These are phyloP conservation scores for Camelus dromedarius DNA, from an alignment of 2,113 vertebrate genomes.

Conservation along the genomic window DNA sequence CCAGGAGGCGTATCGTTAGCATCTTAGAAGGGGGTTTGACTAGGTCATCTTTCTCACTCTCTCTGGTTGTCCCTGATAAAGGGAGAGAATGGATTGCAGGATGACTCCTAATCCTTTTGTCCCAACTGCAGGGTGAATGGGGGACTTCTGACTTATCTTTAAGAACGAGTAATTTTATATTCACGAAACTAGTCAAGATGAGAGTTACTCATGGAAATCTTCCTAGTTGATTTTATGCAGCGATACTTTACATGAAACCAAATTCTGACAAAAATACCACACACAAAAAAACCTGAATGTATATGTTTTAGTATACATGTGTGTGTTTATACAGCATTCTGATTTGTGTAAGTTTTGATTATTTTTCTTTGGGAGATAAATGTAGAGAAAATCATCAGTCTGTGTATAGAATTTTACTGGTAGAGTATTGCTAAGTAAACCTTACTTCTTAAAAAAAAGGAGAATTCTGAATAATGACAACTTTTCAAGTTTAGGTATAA, in stretches of 20 bases:
- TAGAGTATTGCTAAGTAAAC: background rate
- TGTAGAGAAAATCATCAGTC: background rate
- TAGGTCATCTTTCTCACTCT: conserved; percentile 1
- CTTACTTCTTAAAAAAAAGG: background rate
- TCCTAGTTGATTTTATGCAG: background rate
- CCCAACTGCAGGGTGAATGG: background rate
- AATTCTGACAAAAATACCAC: background rate
- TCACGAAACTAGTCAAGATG: background rate
- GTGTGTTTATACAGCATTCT: background rate
- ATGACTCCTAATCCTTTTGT: background rate
- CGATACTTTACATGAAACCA: background rate
- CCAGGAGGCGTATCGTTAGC: background rate
- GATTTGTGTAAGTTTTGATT: background rate
- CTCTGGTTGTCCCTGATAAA: background rate
- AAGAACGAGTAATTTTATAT: background rate
- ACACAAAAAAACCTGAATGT: background rate
- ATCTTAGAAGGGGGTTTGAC: background rate
- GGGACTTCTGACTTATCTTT: background rate
- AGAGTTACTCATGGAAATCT: background rate
- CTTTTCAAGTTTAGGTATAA: background rate
- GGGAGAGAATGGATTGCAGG: background rate
- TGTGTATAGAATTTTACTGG: background rate
- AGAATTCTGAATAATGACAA: background rate
- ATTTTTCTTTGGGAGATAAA: background rate
- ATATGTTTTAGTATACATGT: background rate